Evolutionary conservation across 1,140 invertebrate species (phyloP), one percentile per base, ranked within the genome.

Genomic region (Dryas iulia): DNA sequence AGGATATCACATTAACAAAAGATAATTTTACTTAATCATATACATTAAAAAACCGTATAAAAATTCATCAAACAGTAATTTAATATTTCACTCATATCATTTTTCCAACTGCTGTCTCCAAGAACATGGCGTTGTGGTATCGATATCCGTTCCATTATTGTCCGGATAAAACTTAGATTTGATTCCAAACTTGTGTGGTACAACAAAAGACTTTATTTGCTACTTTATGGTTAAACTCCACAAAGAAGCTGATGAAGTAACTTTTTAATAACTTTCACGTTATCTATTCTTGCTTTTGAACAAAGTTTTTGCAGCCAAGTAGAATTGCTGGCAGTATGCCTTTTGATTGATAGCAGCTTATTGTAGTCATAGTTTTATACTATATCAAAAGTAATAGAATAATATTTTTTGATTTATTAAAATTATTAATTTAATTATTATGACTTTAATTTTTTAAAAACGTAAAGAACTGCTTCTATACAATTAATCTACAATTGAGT

Each of bases 161-260:
- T 78, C 63, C 75, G 79, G 82, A 83, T 87, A 83, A 90, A 90
- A 90, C 80, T 90, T 90, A 88, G 86, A 90, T 90, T 88, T 79
- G 86, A 86, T 90, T 84, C 81, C 78, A 68, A 77, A 82, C 75
- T 90, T 87, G 73, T 79, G 82, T 81, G 79, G 78, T 78, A 76
- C 69, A 82, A 86, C 80, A 82, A 83, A 83, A 74, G 76, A 85
- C 78, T 82, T 82, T 79, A 85, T 85, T 81, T 76, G 78, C 79
- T 84, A 83, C 78, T 86, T 80, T 78, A 74, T 84, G 69, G 72
- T 73, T 67, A 71, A 79, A 77, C 73, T 79, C 71, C 54, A 35
- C 67, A 62, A 69, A 74, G 67, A 77, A 73, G 69, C 68, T 65
- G 68, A 68, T 68, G 69, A 71, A 76, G 76, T 71, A 72, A 79